Base-by-base conservation (phyloP, 1,140 invertebrate species). In the Nasonia giraulti region DNA sequence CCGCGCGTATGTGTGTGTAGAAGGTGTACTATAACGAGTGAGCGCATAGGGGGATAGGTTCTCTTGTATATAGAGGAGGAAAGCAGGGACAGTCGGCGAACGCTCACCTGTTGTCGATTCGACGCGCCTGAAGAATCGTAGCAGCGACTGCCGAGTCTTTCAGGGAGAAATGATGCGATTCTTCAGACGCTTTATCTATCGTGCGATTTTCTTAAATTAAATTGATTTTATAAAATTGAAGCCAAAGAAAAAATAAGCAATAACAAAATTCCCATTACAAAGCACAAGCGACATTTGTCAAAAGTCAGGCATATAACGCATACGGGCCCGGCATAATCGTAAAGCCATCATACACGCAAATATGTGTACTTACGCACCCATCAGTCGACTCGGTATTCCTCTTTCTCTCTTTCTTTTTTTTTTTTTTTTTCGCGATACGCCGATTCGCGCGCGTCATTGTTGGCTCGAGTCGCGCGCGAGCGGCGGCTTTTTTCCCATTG, bases 91-190 rank as follows among this genome's bases (percentile, higher is more conserved):
- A 69, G 68, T 71, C 68, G 27, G 74, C 33, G 7, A 14, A 31
- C 50, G 68, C 75, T 83, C 75, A 83, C 75, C 82, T 83, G 82
- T 83, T 83, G 82, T 66, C 62, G 73, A n/a, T 76, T 37, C 81
- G 73, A 44, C 47, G 80, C 31, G 23, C 27, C 55, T 20, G 27
- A 20, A 20, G 47, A 27, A 27, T 27, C 27, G 27, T 27, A 27
- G 66, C 23, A 10, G 33, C 79, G 66, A 31, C 68, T 71, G 27
- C 10, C 62, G 62, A n/a, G 62, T 66, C 1, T 44, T 44, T 44
- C 40, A 44, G 40, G 40, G 33, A 37, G 50, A 55, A 55, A 55
- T 20, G 12, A 55, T 20, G 27, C 27, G 50, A 55, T 55, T 55
- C 55, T 62, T 62, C 4, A 27, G 27, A 27, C 27, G 17, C 20